Base-by-base conservation (phyloP, 2,888 invertebrate species). In the Agrochola macilenta region DNA sequence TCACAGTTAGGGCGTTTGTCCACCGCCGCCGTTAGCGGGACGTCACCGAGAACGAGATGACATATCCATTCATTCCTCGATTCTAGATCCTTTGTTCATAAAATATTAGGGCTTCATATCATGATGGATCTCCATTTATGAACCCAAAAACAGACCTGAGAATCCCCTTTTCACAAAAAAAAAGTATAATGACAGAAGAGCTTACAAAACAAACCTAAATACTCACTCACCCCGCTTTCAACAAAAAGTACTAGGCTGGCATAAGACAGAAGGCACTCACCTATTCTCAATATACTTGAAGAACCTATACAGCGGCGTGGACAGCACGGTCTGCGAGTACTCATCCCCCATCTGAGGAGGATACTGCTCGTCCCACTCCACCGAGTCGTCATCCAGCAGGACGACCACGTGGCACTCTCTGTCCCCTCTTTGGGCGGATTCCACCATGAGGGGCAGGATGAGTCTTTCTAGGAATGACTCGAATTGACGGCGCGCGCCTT, bases 311-410 rank as follows among this genome's bases (percentile, higher is more conserved):
- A 99, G 98, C 63, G 99, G 98, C 8, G 99, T 99, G 91, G 99
- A 99, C 92, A 99, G 98, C 69, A 99, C 99, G 78, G 99, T 99
- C 97, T 99, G 99, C 68, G 99, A 99, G 95, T 99, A 99, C 96
- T 99, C 99, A 92, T 99, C 99, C 12, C 99, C 99, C 99, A 99
- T 99, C 96, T 99, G 99, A 0, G 99, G 99, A 0, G 99, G 99
- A 95, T 99, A 99, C 93, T 99, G 99, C 92, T 99, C 99, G 93
- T 99, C 99, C 99, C 99, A 99, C 92, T 99, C 99, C 52, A 98
- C 98, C 0, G 97, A 98, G 94, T 99, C 99, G 90, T 99, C 99
- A 91, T 99, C 99, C 60, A 99, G 96, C 64, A 99, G 97, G 8
- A 96, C 99, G 46, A 99, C 99, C 80, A 99, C 98, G 93, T 99